phyloP scores from a whole-genome alignment of 2,888 invertebrate species.

The Drosophila robusta region DNA sequence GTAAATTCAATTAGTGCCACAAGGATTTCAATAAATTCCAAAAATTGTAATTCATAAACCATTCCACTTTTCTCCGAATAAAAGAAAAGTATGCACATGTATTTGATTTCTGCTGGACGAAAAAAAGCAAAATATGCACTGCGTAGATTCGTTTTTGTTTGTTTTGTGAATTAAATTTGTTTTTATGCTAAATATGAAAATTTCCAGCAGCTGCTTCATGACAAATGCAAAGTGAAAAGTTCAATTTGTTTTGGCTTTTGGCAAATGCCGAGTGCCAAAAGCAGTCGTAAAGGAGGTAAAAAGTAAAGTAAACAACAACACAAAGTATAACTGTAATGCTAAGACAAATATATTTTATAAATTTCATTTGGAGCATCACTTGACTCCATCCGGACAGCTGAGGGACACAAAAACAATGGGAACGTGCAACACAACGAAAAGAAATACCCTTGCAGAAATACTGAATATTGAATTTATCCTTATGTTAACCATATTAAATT shows the following conservation, averaged over 20 bases:
- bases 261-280: constrained; percentile 20
- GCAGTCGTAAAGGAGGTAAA: constrained; percentile 39
- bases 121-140: constrained; percentile 34
- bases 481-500: no score
- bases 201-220: constrained; percentile 45
- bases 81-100: constrained; percentile 1
- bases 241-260: constrained; percentile 61
- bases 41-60: neutral
- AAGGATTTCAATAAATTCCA: neutral
- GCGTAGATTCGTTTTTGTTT: constrained; percentile 18
- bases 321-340: constrained; percentile 19
- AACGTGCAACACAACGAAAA: neutral
- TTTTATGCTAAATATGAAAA: constrained; percentile 31
- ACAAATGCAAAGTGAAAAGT: constrained; percentile 59
- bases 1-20: neutral
- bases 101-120: constrained; percentile 1
- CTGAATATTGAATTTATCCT: no score
- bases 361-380: constrained; percentile 41
- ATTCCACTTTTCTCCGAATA: neutral
- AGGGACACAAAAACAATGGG: neutral
- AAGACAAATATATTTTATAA: constrained; percentile 37
- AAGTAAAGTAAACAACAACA: constrained; percentile 37
- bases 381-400: constrained; percentile 16
- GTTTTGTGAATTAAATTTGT: constrained; percentile 43
- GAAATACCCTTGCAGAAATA: constrained; percentile 1